These are phyloP conservation scores for Apotomis turbidana DNA, from an alignment of 2,888 invertebrate genomes.

Conservation along the genomic window DNA sequence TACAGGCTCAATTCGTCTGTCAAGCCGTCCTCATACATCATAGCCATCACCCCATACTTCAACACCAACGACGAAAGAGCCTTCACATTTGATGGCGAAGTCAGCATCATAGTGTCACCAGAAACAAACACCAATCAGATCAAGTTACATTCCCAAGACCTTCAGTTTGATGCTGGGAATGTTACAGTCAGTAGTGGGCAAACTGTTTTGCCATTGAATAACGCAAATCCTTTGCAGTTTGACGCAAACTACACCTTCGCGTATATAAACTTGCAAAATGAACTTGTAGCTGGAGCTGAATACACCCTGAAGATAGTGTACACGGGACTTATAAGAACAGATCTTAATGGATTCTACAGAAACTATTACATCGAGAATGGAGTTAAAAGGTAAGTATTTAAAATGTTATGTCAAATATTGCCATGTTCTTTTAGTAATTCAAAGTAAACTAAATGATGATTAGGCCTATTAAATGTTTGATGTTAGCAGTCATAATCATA, in stretches of 20 bases:
- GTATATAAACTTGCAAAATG: constrained; percentile 69
- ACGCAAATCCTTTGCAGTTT: constrained; percentile 60
- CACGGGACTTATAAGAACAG: constrained; percentile 80
- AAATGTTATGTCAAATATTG: background rate
- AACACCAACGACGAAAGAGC: constrained; percentile 64
- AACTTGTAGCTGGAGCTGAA: constrained; percentile 61
- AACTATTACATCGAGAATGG: constrained; percentile 81
- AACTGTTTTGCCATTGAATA: constrained; percentile 50
- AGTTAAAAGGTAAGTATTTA: constrained; percentile 77
- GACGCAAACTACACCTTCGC: constrained; percentile 74
- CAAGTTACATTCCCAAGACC: constrained; percentile 70
- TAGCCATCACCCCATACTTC: constrained; percentile 81
- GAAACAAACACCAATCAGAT: constrained; percentile 60
- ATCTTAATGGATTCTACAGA: constrained; percentile 85
- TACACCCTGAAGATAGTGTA: constrained; percentile 82
- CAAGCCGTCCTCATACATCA: constrained; percentile 78
- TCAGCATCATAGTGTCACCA: constrained; percentile 68
- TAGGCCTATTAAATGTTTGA: too few relatives aligned
- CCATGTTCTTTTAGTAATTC: too few relatives aligned
- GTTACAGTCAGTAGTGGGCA: constrained; percentile 57
- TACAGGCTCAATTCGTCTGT: constrained; percentile 73
- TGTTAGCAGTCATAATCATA: too few relatives aligned
- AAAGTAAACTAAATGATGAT: too few relatives aligned
- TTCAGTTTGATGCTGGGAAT: constrained; percentile 58
- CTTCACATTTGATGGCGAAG: constrained; percentile 79